Evolutionary conservation across 2,797 vertebrate species (phyloP).

Genomic region (Meriones psammophilus): DNA sequence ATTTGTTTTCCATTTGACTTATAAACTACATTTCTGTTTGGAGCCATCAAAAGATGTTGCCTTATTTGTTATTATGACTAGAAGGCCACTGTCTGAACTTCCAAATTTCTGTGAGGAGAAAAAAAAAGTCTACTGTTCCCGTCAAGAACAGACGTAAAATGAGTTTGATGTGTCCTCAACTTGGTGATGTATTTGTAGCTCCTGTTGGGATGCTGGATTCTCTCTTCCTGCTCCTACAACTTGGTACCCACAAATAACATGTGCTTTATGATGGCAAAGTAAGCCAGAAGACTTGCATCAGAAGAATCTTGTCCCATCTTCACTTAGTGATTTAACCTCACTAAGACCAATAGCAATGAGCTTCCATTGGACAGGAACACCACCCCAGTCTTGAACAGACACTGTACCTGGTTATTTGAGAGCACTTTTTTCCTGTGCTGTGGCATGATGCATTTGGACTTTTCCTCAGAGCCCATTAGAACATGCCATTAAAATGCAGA

Average conservation of each 20-base stretch:
- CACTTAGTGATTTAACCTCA: slow-evolving; percentile 69
- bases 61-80: slow-evolving; percentile 2
- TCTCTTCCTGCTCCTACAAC: background rate
- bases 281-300: slow-evolving; percentile 45
- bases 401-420: slow-evolving; percentile 13
- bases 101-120: background rate
- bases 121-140: background rate
- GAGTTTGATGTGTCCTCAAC: background rate
- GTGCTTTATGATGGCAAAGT: slow-evolving; percentile 65
- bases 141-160: background rate
- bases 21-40: slow-evolving; percentile 21
- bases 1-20: slow-evolving; percentile 56
- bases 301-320: slow-evolving; percentile 64
- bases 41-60: background rate
- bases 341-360: background rate
- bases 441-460: slow-evolving; percentile 37
- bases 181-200: background rate
- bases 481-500: background rate
- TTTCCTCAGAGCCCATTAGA: slow-evolving; percentile 43
- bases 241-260: slow-evolving; percentile 16
- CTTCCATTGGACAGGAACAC: background rate
- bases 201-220: background rate
- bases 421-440: slow-evolving; percentile 42
- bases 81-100: background rate
- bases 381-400: slow-evolving; percentile 39